Percentiles rank a stretch among this genome's conserved stretches.
Evolutionary conservation across 2,888 invertebrate species (phyloP).

Genomic region (Pollenia angustigena): DNA sequence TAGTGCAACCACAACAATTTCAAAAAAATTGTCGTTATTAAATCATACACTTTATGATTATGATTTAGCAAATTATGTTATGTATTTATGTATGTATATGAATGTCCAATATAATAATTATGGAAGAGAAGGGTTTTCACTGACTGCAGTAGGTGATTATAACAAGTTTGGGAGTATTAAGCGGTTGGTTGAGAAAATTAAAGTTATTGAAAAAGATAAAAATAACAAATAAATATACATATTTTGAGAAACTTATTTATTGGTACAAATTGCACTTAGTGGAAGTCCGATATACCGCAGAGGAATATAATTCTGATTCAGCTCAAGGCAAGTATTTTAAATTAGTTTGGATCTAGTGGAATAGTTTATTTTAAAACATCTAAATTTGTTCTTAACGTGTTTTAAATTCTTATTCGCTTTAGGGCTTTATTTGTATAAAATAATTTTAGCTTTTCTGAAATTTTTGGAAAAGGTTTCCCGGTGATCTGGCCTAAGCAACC

Average conservation of each 20-base stretch:
- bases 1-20: constrained; percentile 58
- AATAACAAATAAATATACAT: neutral
- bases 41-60: constrained; percentile 52
- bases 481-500: too few relatives aligned
- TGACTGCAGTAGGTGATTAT: constrained; percentile 1
- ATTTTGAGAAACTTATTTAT: neutral
- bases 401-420: too few relatives aligned
- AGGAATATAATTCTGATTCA: too few relatives aligned
- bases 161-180: constrained; percentile 7
- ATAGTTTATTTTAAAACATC: too few relatives aligned
- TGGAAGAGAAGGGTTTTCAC: neutral
- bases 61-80: constrained; percentile 9
- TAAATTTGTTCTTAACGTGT: too few relatives aligned
- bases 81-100: neutral
- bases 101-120: constrained; percentile 18
- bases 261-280: too few relatives aligned
- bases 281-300: too few relatives aligned
- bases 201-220: neutral
- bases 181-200: neutral
- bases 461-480: too few relatives aligned
- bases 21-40: constrained; percentile 65
- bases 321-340: too few relatives aligned
- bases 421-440: too few relatives aligned
- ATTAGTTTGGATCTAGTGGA: too few relatives aligned
- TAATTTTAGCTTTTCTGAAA: too few relatives aligned